Evolutionary conservation across 2,113 vertebrate genomes (phyloP), one percentile per base, ranked within the genome.

Genomic region (Muntiacus muntjak): DNA sequence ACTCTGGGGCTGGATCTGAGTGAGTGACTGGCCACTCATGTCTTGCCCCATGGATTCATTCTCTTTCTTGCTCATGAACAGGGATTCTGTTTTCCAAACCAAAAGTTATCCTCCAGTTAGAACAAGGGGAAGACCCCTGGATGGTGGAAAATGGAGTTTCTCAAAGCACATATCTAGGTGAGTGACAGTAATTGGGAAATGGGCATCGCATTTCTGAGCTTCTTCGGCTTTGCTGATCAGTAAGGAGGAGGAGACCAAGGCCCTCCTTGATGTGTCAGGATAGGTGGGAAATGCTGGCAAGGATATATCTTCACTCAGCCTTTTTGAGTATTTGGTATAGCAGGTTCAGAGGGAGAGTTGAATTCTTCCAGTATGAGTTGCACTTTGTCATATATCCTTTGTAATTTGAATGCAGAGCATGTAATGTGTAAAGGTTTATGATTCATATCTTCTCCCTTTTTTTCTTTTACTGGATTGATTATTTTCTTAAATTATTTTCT

Each of bases 51-150:
- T 6, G 5, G 52, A 57, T 78, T 89, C 57, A 78, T 23, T 92
- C 43, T 84, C 54, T 83, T 87, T 95, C 50, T 96, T 91, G 14
- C 90, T 91, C 47, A 45, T 50, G 36, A 84, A 94, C 96, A 98
- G 98, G 98, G 62, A 90, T 98, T 95, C 83, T 87, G 6, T 95
- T 93, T 83, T 93, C 97, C 86, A 98, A 96, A 89, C 96, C 97
- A 74, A 91, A 97, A 81, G 74, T 97, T 67, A 91, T 98, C 62
- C 95, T 94, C 79, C 89, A 96, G 74, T 83, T 97, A 87, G 92
- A 98, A 55, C 95, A 71, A 78, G 95, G 96, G 11, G 83, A 94
- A 45, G 91, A 98, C 2, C 71, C 93, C 26, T 97, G 84, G 74
- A 78, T 71, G 64, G 52, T 85, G 81, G 83, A 89, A 87, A 93